These are phyloP conservation scores for Phania funesta DNA, from an alignment of 2,888 invertebrate species.

Conservation along the genomic window DNA sequence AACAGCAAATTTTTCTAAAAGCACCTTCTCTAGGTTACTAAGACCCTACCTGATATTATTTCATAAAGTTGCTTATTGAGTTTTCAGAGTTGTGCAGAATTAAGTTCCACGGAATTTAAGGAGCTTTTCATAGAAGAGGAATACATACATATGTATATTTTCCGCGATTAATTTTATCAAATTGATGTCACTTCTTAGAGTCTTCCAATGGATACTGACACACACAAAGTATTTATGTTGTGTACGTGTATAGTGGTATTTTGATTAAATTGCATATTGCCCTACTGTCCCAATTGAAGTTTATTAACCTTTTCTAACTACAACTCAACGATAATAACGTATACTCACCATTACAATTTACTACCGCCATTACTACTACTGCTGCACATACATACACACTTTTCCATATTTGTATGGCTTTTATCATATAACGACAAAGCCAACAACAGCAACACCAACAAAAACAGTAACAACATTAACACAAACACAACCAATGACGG, in stretches of 20 bases:
- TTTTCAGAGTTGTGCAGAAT: too few relatives aligned
- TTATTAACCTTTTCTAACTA: constrained; percentile 77
- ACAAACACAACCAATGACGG: constrained; percentile 29
- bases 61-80: too few relatives aligned
- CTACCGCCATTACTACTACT: constrained; percentile 15
- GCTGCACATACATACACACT: background rate
- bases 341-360: constrained; percentile 26
- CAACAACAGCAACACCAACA: constrained; percentile 23
- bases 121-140: too few relatives aligned
- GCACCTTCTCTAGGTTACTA: too few relatives aligned
- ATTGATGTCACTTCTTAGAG: too few relatives aligned
- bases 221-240: constrained; percentile 20
- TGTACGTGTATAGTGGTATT: constrained; percentile 56
- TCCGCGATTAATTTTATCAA: too few relatives aligned
- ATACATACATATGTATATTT: too few relatives aligned
- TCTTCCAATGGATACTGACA: too few relatives aligned
- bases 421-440: constrained; percentile 30
- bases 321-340: constrained; percentile 16
- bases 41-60: too few relatives aligned
- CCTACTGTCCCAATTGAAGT: constrained; percentile 80
- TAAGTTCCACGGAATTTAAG: too few relatives aligned
- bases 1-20: too few relatives aligned
- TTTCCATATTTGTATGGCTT: background rate
- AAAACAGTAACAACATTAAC: constrained; percentile 13
- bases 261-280: constrained; percentile 75